Evolutionary conservation across 2,797 vertebrate species (phyloP).

Genomic region (Kryptopterus vitreolus): DNA sequence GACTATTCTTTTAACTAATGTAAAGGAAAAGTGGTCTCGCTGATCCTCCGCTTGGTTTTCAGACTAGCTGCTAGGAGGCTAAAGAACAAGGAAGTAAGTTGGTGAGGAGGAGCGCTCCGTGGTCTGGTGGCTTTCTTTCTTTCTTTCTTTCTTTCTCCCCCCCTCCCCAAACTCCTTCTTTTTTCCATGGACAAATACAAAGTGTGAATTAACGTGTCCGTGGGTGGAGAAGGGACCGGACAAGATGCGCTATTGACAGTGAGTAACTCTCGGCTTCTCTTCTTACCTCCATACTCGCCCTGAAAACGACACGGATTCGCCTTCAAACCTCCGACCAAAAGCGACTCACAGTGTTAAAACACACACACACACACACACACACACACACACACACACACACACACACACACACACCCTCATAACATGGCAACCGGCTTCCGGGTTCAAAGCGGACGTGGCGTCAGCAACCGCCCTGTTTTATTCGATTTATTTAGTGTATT

Average conservation of each 20-base stretch:
- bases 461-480: background rate
- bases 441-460: constrained; percentile 26
- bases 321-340: constrained; percentile 72
- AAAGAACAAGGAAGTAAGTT: constrained; percentile 35
- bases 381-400: too few relatives aligned
- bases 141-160: background rate
- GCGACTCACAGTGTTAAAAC: constrained; percentile 66
- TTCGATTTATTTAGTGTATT: too few relatives aligned
- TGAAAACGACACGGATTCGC: constrained; percentile 61
- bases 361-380: constrained; percentile 34
- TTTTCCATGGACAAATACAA: background rate
- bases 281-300: constrained; percentile 79
- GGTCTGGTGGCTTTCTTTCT: constrained; percentile 13
- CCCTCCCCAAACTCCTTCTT: constrained; percentile 7
- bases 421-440: constrained; percentile 50
- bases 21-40: background rate
- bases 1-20: background rate
- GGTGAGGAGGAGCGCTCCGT: constrained; percentile 22
- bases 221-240: constrained; percentile 13
- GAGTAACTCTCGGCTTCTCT: constrained; percentile 47
- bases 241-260: constrained; percentile 20
- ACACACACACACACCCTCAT: too few relatives aligned
- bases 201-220: constrained; percentile 15
- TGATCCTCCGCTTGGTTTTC: background rate
- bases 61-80: constrained; percentile 31